A percentile compares a stretch with the other conserved stretches of the same genome.
phyloP scores from a whole-genome alignment of 2,113 vertebrate genomes.

The Rhabdomys dilectus region DNA sequence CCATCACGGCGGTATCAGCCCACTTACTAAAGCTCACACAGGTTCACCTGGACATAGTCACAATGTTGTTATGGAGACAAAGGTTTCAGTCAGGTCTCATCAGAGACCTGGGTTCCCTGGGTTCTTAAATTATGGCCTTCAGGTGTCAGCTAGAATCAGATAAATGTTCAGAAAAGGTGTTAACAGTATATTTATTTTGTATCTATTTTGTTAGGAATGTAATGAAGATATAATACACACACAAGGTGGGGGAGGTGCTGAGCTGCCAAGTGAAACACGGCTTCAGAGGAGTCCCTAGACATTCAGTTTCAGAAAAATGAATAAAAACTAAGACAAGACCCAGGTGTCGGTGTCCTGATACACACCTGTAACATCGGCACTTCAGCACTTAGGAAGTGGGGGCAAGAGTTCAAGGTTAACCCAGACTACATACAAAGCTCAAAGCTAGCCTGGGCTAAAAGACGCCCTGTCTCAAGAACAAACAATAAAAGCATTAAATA shows the following conservation, averaged over 20 bases:
- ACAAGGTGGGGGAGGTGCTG: accelerated
- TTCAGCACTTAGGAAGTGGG: neutral
- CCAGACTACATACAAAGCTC: neutral
- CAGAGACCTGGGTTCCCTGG: neutral
- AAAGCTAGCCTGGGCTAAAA: neutral
- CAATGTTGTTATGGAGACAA: neutral
- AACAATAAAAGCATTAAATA: neutral
- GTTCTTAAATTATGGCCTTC: neutral
- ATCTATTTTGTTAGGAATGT: neutral
- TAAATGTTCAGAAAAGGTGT: neutral
- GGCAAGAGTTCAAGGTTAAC: neutral
- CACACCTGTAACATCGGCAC: neutral
- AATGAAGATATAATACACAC: neutral
- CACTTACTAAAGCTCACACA: neutral
- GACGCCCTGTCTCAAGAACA: neutral
- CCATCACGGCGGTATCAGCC: neutral
- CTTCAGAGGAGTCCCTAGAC: neutral
- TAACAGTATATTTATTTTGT: neutral
- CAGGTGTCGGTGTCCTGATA: no score
- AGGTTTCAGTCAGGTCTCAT: neutral
- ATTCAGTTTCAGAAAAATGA: neutral
- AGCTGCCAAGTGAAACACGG: neutral
- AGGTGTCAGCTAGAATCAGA: no score
- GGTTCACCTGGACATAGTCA: neutral
- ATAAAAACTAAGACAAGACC: neutral